A percentile compares a stretch with the other conserved stretches of the same genome.
phyloP scores from a whole-genome alignment of 2,797 vertebrate species.

The Limnodromus scolopaceus region DNA sequence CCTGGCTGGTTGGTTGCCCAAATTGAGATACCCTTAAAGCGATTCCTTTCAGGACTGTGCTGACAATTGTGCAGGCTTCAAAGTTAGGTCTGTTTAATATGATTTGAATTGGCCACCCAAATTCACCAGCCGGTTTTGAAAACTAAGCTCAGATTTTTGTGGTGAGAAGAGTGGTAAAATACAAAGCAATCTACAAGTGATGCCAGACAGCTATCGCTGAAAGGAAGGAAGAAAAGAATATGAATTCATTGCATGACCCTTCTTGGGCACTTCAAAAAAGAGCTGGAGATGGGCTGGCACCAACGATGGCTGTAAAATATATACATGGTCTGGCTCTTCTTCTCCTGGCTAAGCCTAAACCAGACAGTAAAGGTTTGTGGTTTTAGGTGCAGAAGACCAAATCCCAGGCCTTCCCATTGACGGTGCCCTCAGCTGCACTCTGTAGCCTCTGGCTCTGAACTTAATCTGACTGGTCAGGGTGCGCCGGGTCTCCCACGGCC shows the following conservation, averaged over 20 bases:
- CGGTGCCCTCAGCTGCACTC: not conserved
- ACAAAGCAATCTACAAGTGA: constrained; percentile 7
- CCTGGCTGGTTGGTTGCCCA: constrained; percentile 9
- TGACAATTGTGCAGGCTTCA: not conserved
- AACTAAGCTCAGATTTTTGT: constrained; percentile 1
- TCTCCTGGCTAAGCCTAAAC: not conserved
- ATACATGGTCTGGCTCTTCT: not conserved
- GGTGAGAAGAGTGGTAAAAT: not conserved
- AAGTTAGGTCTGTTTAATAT: not conserved
- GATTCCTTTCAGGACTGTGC: not conserved
- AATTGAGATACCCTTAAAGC: not conserved
- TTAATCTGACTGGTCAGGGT: not conserved
- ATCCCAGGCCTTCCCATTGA: not conserved
- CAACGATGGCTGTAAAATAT: not conserved
- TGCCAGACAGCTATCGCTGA: constrained; percentile 11
- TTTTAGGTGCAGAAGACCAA: not conserved
- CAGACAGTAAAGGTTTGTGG: not conserved
- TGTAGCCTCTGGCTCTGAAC: not conserved
- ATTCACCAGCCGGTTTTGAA: not conserved
- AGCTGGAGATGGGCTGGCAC: not conserved
- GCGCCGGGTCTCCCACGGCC: not conserved
- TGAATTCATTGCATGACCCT: not conserved
- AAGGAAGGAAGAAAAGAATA: not conserved
- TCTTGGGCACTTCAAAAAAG: not conserved
- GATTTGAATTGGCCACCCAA: constrained; percentile 40